phyloP scores from a whole-genome alignment of 2,797 vertebrate species.

The Sebastes matsubarae region DNA sequence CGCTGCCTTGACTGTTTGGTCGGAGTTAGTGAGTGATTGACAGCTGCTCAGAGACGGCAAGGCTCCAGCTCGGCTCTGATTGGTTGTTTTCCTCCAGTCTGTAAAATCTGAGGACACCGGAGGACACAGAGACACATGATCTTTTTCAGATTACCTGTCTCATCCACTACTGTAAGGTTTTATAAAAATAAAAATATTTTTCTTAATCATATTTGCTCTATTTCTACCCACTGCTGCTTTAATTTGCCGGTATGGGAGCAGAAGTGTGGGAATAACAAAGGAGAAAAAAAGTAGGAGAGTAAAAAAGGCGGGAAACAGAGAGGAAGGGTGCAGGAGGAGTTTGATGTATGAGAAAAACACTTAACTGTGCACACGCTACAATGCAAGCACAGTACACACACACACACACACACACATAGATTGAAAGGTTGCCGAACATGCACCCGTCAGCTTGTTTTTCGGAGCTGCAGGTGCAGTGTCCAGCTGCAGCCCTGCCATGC shows the following conservation, averaged over 20 bases:
- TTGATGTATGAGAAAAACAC: conserved; percentile 26
- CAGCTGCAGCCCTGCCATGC: conserved; percentile 78
- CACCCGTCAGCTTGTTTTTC: conserved; percentile 77
- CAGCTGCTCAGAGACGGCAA: no score
- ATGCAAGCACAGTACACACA: conserved; percentile 15
- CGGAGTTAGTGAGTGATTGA: no score
- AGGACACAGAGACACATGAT: no score
- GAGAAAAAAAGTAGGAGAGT: conserved; percentile 3
- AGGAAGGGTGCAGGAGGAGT: background rate
- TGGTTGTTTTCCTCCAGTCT: no score
- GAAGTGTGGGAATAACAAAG: conserved; percentile 29
- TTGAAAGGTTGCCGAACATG: conserved; percentile 48
- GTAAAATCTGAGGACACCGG: no score
- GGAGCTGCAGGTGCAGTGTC: conserved; percentile 80
- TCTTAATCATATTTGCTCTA: no score
- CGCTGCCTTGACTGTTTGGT: no score
- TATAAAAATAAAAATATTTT: no score
- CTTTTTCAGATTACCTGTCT: no score
- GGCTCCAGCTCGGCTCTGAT: no score
- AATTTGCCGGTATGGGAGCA: background rate
- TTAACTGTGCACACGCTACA: background rate
- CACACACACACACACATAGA: background rate
- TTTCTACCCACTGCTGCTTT: no score
- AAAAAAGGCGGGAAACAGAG: background rate
- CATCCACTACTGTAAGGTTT: no score